Percentiles rank a stretch among this genome's conserved stretches.
phyloP scores from a whole-genome alignment of 64 coral and sea anemone species.

The Orbicella faveolata region DNA sequence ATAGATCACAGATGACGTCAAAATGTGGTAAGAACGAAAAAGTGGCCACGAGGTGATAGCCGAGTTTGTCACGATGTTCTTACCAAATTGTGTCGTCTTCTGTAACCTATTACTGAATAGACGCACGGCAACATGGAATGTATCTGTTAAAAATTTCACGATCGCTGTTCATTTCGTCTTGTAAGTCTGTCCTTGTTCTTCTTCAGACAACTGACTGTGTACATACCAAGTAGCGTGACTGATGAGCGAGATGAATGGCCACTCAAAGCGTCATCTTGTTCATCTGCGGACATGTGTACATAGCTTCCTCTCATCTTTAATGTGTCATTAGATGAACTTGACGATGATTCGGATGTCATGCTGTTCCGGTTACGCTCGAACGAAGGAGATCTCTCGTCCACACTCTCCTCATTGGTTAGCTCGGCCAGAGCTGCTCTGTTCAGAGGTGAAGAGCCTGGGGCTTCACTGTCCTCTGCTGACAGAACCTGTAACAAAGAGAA shows the following conservation, averaged over 20 bases:
- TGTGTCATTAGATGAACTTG: constrained; percentile 63
- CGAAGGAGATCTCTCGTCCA: constrained; percentile 54
- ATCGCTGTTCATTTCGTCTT: no score
- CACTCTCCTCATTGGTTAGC: constrained; percentile 67
- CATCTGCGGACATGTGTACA: constrained; percentile 35
- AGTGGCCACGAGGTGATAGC: no score
- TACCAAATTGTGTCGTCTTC: no score
- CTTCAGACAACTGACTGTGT: no score
- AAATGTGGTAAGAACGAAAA: no score
- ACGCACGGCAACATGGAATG: background rate
- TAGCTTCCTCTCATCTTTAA: constrained; percentile 43
- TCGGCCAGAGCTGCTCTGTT: constrained; percentile 43
- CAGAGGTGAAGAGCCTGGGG: constrained; percentile 16
- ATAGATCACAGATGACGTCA: no score
- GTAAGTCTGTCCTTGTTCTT: no score
- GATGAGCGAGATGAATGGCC: constrained; percentile 42
- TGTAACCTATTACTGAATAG: background rate
- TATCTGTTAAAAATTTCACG: no score
- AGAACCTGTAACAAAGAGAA: background rate
- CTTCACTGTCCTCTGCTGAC: constrained; percentile 40
- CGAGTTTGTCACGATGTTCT: no score
- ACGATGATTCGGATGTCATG: constrained; percentile 46
- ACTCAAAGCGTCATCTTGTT: constrained; percentile 39
- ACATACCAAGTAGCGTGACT: constrained; percentile 47
- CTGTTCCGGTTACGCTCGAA: constrained; percentile 25